Evolutionary conservation across 2,113 vertebrate species (phyloP).

Genomic region (Sceloporus undulatus): DNA sequence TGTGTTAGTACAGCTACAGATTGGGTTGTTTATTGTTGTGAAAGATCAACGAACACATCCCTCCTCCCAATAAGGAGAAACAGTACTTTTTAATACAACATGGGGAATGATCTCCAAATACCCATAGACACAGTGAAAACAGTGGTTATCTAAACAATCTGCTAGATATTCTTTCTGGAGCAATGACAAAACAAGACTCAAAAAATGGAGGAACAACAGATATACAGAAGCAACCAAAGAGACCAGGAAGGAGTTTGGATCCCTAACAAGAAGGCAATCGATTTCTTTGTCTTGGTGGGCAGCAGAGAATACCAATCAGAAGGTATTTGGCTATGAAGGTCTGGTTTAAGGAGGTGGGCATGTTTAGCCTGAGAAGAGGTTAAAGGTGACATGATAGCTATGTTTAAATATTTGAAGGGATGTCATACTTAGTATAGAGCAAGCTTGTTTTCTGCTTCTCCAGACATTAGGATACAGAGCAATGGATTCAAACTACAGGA

Average conservation of each 20-base stretch:
- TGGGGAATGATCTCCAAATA: not conserved
- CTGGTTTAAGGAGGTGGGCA: not conserved
- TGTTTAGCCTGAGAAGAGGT: not conserved
- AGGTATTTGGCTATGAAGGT: not conserved
- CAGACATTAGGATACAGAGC: no score
- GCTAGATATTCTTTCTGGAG: not conserved
- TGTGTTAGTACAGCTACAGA: not conserved
- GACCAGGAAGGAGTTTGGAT: no score
- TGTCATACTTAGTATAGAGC: no score
- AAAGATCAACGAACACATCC: constrained; percentile 44
- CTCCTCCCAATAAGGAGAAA: not conserved
- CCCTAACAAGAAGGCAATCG: not conserved
- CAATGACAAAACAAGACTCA: no score
- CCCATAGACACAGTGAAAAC: not conserved
- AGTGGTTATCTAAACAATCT: not conserved
- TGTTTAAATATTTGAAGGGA: no score
- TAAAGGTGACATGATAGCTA: no score
- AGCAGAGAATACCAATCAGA: not conserved
- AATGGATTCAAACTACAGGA: no score
- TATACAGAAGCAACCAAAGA: not conserved
- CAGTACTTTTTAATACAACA: not conserved
- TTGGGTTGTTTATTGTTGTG: constrained; percentile 40
- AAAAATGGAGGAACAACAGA: no score
- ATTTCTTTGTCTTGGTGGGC: not conserved
- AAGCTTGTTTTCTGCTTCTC: no score